Evolutionary conservation across 2,888 invertebrate species (phyloP), one percentile per base, ranked within the genome.

Genomic region (Fragum fragum): DNA sequence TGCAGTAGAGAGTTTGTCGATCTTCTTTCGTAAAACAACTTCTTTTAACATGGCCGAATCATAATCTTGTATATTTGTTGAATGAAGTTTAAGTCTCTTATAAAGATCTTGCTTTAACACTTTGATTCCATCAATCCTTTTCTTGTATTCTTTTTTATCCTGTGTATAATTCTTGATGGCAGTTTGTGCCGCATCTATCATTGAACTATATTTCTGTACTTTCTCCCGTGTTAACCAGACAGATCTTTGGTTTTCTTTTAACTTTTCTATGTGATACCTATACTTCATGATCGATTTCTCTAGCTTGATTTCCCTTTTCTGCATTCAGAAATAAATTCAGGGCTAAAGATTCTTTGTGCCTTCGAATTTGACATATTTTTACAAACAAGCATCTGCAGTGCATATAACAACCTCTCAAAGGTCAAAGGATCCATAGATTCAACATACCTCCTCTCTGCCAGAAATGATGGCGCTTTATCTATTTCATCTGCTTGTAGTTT

Each of bases 161-260:
- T 26, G 14, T 1, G 59, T 59, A 28, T 26, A 26, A 28, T 59
- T 23, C 59, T 26, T 26, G 9, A 59, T 21, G 6, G 59, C 21
- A 6, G 21, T 59, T 29, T 59, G 59, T 29, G 59, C 59, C 11
- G 26, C 59, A 18, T 59, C 59, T 29, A 59, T 26, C 59, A 59
- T 26, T 59, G 11, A 9, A 59, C 59, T 26, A 29, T 59, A 59
- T 29, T 59, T 59, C 59, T 59, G 59, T 1, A 59, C 59, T 16
- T 59, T 59, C 23, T 23, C 23, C 7, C 59, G 59, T 26, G 59
- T 23, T 14, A 16, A 18, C 59, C 59, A 59, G 26, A 21, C 21
- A 28, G 59, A 7, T 59, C 26, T 59, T 26, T 59, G 59, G 28
- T 18, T 26, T 59, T 59, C 59, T 29, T 28, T 23, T 26, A 59